Evolutionary conservation across 2,888 invertebrate genomes (phyloP), one percentile per base, ranked within the genome.

Genomic region (Agapostemon virescens): DNA sequence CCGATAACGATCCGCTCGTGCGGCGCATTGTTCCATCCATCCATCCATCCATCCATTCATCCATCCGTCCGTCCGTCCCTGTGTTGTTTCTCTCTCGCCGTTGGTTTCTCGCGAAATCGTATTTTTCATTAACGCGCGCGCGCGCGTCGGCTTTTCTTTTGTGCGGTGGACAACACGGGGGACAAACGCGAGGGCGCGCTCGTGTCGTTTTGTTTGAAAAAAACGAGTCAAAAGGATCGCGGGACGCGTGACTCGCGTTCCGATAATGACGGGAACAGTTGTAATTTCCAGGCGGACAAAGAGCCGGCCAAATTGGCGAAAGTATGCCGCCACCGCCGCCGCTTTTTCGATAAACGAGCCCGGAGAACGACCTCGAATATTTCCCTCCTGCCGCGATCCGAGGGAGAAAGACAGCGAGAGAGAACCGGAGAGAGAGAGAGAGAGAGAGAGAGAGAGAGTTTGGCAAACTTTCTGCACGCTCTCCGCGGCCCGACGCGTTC

Each of bases 211-310:
- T 58, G n/a, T 36, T 40, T 26, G 61, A 80, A 80, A 86, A 61
- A 61, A 61, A 30, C 63, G 63, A 91, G 90, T 91, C 91, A 90
- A 91, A 91, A 90, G 91, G 91, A 91, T 91, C 90, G 90, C 83
- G 78, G 42, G 36, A 55, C 76, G 89, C 91, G 91, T 91, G 90
- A 88, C 91, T 82, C 74, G 71, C 86, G 87, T 87, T 86, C 87
- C 90, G 91, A 91, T 92, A 92, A 92, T 92, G 90, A 91, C 88
- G 89, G 91, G 88, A 90, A 91, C 91, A 90, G 91, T 92, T 92
- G 91, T 91, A 91, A 92, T 92, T 91, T 90, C 88, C 85, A 74
- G 85, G 83, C 89, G 63, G 63, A 92, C 92, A 92, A 91, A 88
- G 83, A 42, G 42, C 40, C 40, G 63, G 78, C 84, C 79, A 86